These are phyloP conservation scores for Drosophila rufa DNA, from an alignment of 1,140 invertebrate species.

Conservation along the genomic window DNA sequence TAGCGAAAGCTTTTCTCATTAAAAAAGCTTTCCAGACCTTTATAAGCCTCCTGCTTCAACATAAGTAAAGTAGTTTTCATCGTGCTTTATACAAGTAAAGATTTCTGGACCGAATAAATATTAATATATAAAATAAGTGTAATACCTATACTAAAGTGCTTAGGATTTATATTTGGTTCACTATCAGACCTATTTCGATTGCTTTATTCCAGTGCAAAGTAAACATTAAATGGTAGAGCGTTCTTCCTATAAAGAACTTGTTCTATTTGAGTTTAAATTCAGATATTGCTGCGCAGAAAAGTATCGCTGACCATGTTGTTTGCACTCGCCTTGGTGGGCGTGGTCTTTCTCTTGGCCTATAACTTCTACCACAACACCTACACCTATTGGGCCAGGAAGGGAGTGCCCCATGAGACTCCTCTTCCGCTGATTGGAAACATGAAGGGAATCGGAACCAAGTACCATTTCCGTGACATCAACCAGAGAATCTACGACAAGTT, in stretches of 20 bases:
- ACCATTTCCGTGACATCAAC: conserved; percentile 59
- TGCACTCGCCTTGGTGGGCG: conserved; percentile 39
- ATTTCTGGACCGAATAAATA: not conserved
- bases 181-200: not conserved
- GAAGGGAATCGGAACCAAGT: conserved; percentile 38
- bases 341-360: conserved; percentile 35
- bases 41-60: not conserved
- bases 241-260: not conserved
- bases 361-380: conserved; percentile 50
- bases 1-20: not conserved
- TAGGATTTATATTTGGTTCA: not conserved
- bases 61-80: conserved; percentile 9
- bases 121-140: not conserved
- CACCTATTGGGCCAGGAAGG: conserved; percentile 83
- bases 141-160: not conserved
- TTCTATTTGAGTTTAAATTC: not conserved
- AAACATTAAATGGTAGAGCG: not conserved
- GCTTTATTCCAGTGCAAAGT: no score
- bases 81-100: not conserved
- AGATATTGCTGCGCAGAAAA: not conserved
- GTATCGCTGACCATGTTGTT: conserved; percentile 14
- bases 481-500: conserved; percentile 70
- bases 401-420: conserved; percentile 79
- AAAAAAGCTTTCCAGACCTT: not conserved
- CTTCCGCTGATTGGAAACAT: conserved; percentile 76